Conservation (phyloP, 2,797 vertebrate species). For the Karalla daura region DNA sequence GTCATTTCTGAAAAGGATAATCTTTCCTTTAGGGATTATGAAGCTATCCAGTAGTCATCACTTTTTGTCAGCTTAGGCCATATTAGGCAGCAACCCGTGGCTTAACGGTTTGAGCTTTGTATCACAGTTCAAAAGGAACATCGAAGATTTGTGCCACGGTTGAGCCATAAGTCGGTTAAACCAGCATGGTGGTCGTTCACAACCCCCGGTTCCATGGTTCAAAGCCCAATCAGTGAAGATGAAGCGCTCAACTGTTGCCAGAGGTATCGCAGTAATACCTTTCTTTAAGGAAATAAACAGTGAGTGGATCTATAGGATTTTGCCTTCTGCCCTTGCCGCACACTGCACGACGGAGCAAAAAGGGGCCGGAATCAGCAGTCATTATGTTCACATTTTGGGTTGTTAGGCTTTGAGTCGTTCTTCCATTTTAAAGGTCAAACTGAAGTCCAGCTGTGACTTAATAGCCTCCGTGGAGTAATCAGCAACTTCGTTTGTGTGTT, state of each 20-base stretch:
- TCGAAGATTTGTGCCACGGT: conserved; percentile 71
- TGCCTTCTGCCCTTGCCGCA: conserved; percentile 24
- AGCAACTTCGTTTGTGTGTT: conserved; percentile 26
- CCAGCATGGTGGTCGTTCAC: conserved; percentile 54
- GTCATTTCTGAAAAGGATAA: conserved; percentile 82
- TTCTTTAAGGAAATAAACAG: conserved; percentile 38
- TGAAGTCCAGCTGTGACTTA: conserved; percentile 29
- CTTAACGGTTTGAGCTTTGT: conserved; percentile 79
- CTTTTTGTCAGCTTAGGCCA: conserved; percentile 83
- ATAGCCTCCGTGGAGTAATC: conserved; percentile 41
- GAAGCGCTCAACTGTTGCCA: conserved; percentile 57
- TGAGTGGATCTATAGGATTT: conserved; percentile 35
- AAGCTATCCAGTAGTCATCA: conserved; percentile 85
- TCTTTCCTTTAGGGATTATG: conserved; percentile 81
- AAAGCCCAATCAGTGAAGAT: conserved; percentile 66
- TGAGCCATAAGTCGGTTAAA: conserved; percentile 74
- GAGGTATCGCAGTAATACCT: conserved; percentile 52
- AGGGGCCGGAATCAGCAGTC: neutral
- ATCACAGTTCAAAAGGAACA: conserved; percentile 82
- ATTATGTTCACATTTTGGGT: conserved; percentile 2
- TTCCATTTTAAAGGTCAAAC: conserved; percentile 43
- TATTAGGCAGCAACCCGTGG: conserved; percentile 83
- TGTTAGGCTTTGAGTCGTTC: conserved; percentile 6
- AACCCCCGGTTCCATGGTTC: conserved; percentile 44
- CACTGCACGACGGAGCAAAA: conserved; percentile 20